phyloP scores from a whole-genome alignment of 2,113 vertebrate genomes.

The Sula dactylatra region DNA sequence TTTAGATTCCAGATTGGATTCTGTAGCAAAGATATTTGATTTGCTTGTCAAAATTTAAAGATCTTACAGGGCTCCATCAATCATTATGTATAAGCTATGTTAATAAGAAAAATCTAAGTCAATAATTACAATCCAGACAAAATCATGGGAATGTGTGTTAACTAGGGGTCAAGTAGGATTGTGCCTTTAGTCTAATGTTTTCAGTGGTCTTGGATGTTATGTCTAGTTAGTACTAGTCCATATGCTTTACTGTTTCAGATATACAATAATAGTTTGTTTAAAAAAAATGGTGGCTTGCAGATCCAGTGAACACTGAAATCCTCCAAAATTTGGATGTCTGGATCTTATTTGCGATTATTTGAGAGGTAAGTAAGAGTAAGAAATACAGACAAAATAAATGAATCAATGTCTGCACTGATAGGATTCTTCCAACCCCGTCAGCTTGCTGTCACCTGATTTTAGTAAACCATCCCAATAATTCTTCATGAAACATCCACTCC shows the following conservation, averaged over 20 bases:
- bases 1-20: constrained; percentile 60
- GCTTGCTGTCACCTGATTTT: background rate
- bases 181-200: background rate
- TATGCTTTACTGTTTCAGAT: background rate
- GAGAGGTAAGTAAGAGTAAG: background rate
- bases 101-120: constrained; percentile 11
- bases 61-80: constrained; percentile 21
- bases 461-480: background rate
- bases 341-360: background rate
- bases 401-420: accelerated
- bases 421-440: background rate
- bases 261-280: background rate
- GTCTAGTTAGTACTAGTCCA: background rate
- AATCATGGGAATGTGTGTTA: background rate
- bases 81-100: background rate
- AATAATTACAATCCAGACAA: background rate
- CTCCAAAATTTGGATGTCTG: background rate
- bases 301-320: background rate
- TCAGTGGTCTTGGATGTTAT: background rate
- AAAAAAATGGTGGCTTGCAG: background rate
- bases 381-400: background rate
- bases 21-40: constrained; percentile 59
- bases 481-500: background rate
- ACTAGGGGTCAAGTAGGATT: background rate
- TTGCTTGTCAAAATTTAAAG: constrained; percentile 59